phyloP scores from a whole-genome alignment of 2,113 vertebrate genomes.

The Struthio camelus region DNA sequence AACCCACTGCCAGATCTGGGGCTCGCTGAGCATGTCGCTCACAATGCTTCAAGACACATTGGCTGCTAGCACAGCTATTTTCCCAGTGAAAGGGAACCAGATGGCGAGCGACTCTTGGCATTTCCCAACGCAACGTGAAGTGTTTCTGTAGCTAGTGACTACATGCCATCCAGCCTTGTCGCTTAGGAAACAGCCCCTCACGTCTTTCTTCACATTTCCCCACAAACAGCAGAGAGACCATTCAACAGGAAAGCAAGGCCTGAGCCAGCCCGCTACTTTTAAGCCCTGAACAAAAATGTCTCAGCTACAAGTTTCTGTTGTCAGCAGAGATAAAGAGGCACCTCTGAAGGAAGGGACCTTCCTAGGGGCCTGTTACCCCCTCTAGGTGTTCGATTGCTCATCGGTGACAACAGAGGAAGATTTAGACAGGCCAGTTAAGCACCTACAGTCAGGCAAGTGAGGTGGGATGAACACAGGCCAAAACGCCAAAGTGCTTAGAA shows the following conservation, averaged over 20 bases:
- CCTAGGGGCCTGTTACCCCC: background rate
- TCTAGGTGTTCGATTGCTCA: background rate
- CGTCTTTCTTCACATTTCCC: background rate
- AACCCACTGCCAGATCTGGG: conserved; percentile 16
- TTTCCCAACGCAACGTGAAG: conserved; percentile 23
- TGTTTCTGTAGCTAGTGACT: conserved; percentile 47
- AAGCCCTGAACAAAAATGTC: background rate
- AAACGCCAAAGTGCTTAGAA: background rate
- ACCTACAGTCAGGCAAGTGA: background rate
- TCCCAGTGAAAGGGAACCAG: conserved; percentile 43
- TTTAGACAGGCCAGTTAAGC: background rate
- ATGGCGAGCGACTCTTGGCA: conserved; percentile 48
- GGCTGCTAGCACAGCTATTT: background rate
- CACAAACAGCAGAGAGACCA: background rate
- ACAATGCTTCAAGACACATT: conserved; percentile 32
- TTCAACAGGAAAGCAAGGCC: background rate
- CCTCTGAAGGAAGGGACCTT: background rate
- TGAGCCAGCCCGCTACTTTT: background rate
- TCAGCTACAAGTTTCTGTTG: background rate
- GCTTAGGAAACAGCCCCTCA: conserved; percentile 7
- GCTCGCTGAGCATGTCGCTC: conserved; percentile 43
- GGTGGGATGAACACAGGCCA: background rate
- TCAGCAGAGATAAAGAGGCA: background rate
- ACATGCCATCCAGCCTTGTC: conserved; percentile 1
- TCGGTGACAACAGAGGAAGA: background rate